Conservation (phyloP, 2,113 vertebrate genomes). For the Dipodomys merriami region DNA sequence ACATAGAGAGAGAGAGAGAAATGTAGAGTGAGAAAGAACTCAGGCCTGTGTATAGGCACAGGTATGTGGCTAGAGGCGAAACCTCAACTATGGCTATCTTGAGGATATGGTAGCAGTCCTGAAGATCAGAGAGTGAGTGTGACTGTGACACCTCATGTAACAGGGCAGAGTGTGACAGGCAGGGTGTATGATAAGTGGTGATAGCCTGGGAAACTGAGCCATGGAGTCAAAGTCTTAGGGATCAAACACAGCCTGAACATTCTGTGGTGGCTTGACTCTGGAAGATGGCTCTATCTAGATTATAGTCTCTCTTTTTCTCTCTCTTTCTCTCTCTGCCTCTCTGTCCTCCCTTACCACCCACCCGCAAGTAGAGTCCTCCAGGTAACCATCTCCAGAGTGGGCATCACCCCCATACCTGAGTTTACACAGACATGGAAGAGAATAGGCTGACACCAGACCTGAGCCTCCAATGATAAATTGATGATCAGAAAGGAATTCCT, state of each 20-base stretch:
- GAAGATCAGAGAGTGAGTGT: background rate
- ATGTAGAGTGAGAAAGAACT: too few species aligned
- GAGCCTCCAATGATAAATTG: background rate
- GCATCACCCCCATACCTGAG: background rate
- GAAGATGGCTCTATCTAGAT: too few species aligned
- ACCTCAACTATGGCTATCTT: background rate
- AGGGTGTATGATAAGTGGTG: background rate
- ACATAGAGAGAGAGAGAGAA: too few species aligned
- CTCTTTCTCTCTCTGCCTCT: too few species aligned
- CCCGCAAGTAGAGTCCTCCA: background rate
- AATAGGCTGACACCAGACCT: background rate
- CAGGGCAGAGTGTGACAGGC: background rate
- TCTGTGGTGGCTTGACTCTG: background rate
- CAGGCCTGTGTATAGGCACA: too few species aligned
- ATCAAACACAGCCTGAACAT: background rate
- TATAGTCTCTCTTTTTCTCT: too few species aligned
- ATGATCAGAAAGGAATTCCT: background rate
- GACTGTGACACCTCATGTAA: background rate
- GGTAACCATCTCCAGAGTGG: background rate
- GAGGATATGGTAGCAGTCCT: background rate
- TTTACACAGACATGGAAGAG: background rate
- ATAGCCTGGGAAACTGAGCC: background rate
- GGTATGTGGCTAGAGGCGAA: accelerated
- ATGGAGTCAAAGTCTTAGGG: background rate
- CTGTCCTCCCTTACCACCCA: too few species aligned